Evolutionary conservation across 2,888 invertebrate species (phyloP).

Genomic region (Phengaris arion): DNA sequence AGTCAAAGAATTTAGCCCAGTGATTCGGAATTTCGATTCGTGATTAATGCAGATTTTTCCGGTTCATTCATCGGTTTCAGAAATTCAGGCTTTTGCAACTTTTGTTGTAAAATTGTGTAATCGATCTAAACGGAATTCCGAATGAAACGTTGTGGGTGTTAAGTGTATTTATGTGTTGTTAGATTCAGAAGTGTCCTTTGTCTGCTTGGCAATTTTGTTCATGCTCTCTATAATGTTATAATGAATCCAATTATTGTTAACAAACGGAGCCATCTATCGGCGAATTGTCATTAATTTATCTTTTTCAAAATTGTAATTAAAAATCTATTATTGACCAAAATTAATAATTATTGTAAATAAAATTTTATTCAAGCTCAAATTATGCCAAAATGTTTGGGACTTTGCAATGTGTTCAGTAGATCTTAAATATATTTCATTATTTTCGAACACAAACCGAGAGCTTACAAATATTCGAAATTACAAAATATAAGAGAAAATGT

Average conservation of each 20-base stretch:
- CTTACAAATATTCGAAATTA: constrained; percentile 8
- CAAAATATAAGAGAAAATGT: neutral
- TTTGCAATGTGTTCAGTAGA: constrained; percentile 9
- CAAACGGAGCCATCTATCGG: constrained; percentile 1
- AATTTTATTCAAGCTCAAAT: constrained; percentile 22
- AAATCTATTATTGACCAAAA: neutral
- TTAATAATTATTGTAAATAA: constrained; percentile 21
- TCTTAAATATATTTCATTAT: neutral
- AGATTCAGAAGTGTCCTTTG: constrained; percentile 18
- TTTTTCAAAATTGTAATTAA: constrained; percentile 8
- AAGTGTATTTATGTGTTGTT: neutral
- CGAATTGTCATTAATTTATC: neutral
- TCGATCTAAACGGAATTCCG: neutral
- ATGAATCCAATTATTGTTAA: neutral
- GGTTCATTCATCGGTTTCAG: neutral
- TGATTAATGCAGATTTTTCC: neutral
- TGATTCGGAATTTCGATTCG: neutral
- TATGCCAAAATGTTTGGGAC: neutral
- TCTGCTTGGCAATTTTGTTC: neutral
- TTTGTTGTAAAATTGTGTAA: neutral
- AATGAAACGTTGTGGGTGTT: neutral
- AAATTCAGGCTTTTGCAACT: neutral
- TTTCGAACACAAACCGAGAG: constrained; percentile 13
- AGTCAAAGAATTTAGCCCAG: constrained; percentile 20
- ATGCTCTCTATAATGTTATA: neutral